A percentile compares a stretch with the other conserved stretches of the same genome.
phyloP scores from a whole-genome alignment of 2,888 invertebrate species.

The Chironomus tentans region DNA sequence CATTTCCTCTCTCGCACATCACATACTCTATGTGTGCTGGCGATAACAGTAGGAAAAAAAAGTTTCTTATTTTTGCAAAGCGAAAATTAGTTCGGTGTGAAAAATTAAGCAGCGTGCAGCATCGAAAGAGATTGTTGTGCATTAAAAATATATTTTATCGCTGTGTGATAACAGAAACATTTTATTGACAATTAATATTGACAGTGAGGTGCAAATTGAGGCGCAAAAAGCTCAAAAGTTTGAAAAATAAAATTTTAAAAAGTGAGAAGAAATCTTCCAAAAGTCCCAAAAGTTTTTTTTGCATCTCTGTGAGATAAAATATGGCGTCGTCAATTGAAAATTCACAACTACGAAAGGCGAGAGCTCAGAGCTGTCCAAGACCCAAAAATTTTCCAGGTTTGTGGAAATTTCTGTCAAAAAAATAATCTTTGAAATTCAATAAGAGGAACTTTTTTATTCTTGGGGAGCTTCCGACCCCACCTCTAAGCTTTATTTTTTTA shows the following conservation, averaged over 20 bases:
- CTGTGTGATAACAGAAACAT: background rate
- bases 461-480: too few relatives aligned
- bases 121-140: background rate
- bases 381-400: constrained; percentile 18
- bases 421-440: background rate
- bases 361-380: constrained; percentile 12
- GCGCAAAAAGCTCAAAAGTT: background rate
- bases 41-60: constrained; percentile 9
- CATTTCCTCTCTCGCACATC: background rate
- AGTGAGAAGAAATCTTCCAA: background rate
- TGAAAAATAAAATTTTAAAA: background rate
- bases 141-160: background rate
- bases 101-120: constrained; percentile 21
- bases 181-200: background rate
- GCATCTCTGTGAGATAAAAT: constrained; percentile 1
- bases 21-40: constrained; percentile 10
- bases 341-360: background rate
- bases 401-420: background rate
- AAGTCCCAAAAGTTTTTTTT: background rate
- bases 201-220: background rate
- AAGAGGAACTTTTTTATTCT: background rate
- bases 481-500: too few relatives aligned
- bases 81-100: constrained; percentile 26
- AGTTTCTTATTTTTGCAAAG: constrained; percentile 14
- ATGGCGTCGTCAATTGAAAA: constrained; percentile 17